Conservation (phyloP, 2,888 invertebrate species). For the Trimorus sp. region DNA sequence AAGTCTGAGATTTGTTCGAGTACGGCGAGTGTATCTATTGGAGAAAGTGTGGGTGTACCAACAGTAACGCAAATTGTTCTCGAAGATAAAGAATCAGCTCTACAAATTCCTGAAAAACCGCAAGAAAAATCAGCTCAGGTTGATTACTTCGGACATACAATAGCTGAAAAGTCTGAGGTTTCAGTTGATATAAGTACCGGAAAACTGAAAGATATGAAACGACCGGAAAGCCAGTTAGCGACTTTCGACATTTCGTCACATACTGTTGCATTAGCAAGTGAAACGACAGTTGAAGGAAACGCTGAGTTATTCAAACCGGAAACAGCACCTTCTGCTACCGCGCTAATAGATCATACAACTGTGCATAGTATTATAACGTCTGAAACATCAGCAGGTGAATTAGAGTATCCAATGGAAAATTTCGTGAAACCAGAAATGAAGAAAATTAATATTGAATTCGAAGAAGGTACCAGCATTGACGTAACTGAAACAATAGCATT, state of each 20-base stretch:
- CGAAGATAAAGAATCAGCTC: conserved; percentile 83
- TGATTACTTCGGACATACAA: conserved; percentile 82
- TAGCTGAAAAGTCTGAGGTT: conserved; percentile 83
- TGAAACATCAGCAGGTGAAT: conserved; percentile 76
- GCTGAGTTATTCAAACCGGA: conserved; percentile 76
- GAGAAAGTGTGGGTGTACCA: conserved; percentile 81
- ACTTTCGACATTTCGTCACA: conserved; percentile 79
- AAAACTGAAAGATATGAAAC: conserved; percentile 71
- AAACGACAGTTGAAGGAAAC: conserved; percentile 81
- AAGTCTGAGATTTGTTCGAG: conserved; percentile 72
- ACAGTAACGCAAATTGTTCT: conserved; percentile 83
- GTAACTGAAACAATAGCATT: conserved; percentile 83
- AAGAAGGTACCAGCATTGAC: conserved; percentile 82
- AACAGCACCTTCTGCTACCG: conserved; percentile 82
- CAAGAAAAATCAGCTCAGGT: conserved; percentile 80
- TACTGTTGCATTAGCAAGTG: conserved; percentile 77
- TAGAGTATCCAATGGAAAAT: conserved; percentile 75
- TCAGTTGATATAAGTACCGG: conserved; percentile 81
- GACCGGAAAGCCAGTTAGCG: conserved; percentile 78
- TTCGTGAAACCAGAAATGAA: conserved; percentile 78
- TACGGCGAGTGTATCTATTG: conserved; percentile 76
- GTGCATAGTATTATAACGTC: conserved; percentile 83
- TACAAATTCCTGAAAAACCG: conserved; percentile 80
- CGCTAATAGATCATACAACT: conserved; percentile 83
- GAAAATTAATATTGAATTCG: conserved; percentile 74